Evolutionary conservation across 2,113 vertebrate species (phyloP), one percentile per base, ranked within the genome.

Genomic region (Hydropotes inermis): DNA sequence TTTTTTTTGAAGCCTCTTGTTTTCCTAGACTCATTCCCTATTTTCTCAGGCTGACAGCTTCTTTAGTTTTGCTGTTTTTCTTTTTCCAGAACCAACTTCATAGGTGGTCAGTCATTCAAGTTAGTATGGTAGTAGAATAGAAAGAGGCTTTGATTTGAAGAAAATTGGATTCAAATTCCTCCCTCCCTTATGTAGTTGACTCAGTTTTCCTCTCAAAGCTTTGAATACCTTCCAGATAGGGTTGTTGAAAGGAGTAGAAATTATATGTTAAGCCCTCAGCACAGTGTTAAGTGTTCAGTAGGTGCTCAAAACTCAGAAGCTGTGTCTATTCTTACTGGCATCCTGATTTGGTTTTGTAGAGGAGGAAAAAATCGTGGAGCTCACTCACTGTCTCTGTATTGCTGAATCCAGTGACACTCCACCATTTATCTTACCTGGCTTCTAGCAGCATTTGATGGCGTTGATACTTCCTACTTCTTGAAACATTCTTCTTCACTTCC

Each of bases 11-110:
- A 87, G 9, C 19, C 15, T 87, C 39, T 70, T 61, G n/a, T 47
- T 82, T 78, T 60, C 70, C 30, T 96, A 54, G 81, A 82, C 13
- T 84, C 15, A 47, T 36, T 95, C 28, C 43, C 8, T 87, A 6
- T 87, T 70, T 90, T 94, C 57, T 95, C 67, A 94, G 45, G 85
- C 54, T 64, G 74, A 89, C 19, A 94, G 14, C 67, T 91, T 43
- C 25, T 74, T 84, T 76, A 81, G 33, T 57, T 89, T 95, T 94
- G 76, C 21, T 79, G 21, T 91, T 96, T 95, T 94, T 76, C 58
- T n/a, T 47, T 94, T 60, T 85, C 25, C 23, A 89, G 84, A 92
- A 96, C 50, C 67, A 52, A 70, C 50, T 79, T 94, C 17, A 15
- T 82, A 78, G 27, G 25, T 43, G 28, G 78, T 79, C 78, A 67